A percentile compares a stretch with the other conserved stretches of the same genome.
Conservation (phyloP, 1,140 invertebrate species). For the Bombyx mandarina region DNA sequence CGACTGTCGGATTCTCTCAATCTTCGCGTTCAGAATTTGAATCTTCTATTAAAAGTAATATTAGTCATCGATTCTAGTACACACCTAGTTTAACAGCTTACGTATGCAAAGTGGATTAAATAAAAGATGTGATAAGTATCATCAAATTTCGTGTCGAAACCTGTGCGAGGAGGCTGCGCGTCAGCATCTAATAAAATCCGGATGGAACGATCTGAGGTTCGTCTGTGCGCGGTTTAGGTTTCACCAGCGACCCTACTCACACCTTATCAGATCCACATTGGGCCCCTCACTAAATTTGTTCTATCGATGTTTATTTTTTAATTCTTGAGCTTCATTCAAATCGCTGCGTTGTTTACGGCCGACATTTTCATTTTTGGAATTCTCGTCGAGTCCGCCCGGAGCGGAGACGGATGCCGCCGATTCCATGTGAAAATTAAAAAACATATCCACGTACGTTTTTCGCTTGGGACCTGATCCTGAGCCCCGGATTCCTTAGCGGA, state of each 20-base stretch:
- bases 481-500: conserved; percentile 41
- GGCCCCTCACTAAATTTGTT: conserved; percentile 53
- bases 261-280: conserved; percentile 47
- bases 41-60: conserved; percentile 33
- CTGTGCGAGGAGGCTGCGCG: conserved; percentile 42
- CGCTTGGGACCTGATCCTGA: conserved; percentile 37
- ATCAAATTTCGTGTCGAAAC: conserved; percentile 53
- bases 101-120: conserved; percentile 52
- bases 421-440: conserved; percentile 59
- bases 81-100: conserved; percentile 36
- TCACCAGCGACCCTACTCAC: conserved; percentile 56
- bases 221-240: conserved; percentile 50
- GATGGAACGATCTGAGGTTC: conserved; percentile 49
- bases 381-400: conserved; percentile 19
- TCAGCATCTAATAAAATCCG: conserved; percentile 50
- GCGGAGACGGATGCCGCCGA: conserved; percentile 13
- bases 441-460: conserved; percentile 38
- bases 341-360: conserved; percentile 66
- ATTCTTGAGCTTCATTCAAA: conserved; percentile 62
- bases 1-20: conserved; percentile 14
- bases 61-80: conserved; percentile 37
- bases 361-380: conserved; percentile 68
- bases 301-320: conserved; percentile 51
- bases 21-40: conserved; percentile 30
- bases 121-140: conserved; percentile 36